phyloP scores from a whole-genome alignment of 2,113 vertebrate genomes.

The Rhipidura dahli region DNA sequence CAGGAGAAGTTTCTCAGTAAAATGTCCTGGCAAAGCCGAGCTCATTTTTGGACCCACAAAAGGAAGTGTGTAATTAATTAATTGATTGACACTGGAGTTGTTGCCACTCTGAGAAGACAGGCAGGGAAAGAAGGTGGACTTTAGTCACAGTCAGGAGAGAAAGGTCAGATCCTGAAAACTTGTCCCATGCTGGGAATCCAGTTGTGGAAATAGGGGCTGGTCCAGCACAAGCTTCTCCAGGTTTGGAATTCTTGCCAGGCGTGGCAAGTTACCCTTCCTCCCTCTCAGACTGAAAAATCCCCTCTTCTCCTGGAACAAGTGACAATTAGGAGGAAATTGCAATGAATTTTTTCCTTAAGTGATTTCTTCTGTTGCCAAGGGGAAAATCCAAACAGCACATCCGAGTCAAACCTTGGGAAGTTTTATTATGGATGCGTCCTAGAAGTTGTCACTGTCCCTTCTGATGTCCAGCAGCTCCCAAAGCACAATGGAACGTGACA shows the following conservation, averaged over 20 bases:
- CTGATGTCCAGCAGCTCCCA: neutral
- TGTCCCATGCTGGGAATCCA: neutral
- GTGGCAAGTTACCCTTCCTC: neutral
- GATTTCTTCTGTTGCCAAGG: neutral
- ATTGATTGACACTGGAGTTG: neutral
- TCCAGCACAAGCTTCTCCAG: neutral
- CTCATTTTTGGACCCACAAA: neutral
- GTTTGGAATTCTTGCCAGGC: rapidly evolving
- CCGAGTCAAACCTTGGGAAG: neutral
- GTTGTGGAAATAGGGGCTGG: rapidly evolving
- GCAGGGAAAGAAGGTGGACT: neutral
- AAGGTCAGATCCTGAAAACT: neutral
- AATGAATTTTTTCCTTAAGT: neutral
- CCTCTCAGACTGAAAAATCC: neutral
- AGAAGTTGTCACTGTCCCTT: neutral
- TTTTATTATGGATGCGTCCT: neutral
- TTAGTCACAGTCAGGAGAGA: rapidly evolving
- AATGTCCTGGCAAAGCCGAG: neutral
- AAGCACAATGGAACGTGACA: rapidly evolving
- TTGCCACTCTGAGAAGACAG: neutral
- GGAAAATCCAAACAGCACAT: neutral
- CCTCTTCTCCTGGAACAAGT: neutral
- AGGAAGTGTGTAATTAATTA: neutral
- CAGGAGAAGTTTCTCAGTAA: neutral
- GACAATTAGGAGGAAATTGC: neutral